phyloP scores from a whole-genome alignment of 2,888 invertebrate genomes.

The Lepas anatifera region DNA sequence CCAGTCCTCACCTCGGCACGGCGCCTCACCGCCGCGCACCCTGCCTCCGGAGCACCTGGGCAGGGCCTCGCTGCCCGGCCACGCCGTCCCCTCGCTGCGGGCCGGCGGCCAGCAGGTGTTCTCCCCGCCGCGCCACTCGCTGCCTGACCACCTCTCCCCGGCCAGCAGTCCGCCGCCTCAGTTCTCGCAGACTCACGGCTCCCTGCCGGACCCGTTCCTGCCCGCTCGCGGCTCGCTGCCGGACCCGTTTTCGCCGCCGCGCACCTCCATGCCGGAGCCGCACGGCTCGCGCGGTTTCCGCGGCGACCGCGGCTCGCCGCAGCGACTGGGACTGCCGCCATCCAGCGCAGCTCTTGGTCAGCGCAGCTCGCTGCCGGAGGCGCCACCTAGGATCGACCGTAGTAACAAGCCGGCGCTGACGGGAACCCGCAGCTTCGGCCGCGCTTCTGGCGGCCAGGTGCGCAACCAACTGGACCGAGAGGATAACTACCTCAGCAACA shows the following conservation, averaged over 20 bases:
- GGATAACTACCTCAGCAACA: constrained; percentile 39
- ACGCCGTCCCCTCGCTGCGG: too few relatives aligned
- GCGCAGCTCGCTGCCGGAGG: background rate
- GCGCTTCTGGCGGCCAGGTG: constrained; percentile 12
- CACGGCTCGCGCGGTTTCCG: background rate
- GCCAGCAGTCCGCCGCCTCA: background rate
- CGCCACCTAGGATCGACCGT: constrained; percentile 17
- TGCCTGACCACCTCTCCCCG: background rate
- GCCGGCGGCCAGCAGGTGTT: too few relatives aligned
- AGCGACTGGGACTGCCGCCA: too few relatives aligned
- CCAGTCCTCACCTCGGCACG: background rate
- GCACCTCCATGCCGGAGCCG: background rate
- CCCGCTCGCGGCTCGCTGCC: background rate
- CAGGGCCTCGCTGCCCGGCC: too few relatives aligned
- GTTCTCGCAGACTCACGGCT: background rate
- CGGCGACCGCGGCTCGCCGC: background rate
- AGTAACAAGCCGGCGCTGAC: constrained; percentile 12
- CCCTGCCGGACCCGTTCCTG: background rate
- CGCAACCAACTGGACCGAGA: constrained; percentile 22
- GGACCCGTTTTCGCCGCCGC: background rate
- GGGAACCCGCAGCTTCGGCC: constrained; percentile 6
- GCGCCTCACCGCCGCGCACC: background rate
- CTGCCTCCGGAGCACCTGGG: too few relatives aligned
- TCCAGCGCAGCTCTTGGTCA: too few relatives aligned
- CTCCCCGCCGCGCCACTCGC: background rate